Conservation (phyloP, 2,113 vertebrate genomes). For the Rhombomys opimus region DNA sequence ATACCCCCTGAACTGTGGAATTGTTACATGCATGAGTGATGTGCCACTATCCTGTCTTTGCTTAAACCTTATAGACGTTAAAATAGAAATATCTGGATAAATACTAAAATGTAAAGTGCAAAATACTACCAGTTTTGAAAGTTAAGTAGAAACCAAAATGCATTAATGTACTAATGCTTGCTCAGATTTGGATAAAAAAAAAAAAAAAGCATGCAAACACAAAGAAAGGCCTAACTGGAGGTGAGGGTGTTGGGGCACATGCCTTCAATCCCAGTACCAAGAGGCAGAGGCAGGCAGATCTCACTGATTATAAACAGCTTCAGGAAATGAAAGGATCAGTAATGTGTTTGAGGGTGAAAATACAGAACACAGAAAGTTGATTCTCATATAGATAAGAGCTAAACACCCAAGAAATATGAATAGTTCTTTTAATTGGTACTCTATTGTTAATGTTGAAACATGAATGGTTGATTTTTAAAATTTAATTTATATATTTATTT, state of each 20-base stretch:
- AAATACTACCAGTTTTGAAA: slow-evolving; percentile 17
- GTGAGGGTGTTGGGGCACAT: background rate
- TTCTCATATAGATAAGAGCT: slow-evolving; percentile 49
- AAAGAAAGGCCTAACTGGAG: slow-evolving; percentile 1
- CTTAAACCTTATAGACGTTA: slow-evolving; percentile 33
- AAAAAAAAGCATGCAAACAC: slow-evolving; percentile 26
- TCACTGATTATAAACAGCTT: slow-evolving; percentile 53
- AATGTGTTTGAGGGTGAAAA: slow-evolving; percentile 50
- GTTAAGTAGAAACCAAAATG: background rate
- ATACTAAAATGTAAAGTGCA: background rate
- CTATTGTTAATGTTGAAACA: background rate
- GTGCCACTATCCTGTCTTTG: background rate
- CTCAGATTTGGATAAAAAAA: slow-evolving; percentile 28
- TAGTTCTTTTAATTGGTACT: background rate
- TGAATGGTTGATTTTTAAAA: no score
- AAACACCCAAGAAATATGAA: background rate
- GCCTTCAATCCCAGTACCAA: background rate
- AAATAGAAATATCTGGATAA: background rate
- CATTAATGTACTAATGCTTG: background rate
- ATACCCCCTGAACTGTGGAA: background rate
- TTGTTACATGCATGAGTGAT: background rate
- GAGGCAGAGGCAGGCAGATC: background rate
- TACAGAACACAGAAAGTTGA: slow-evolving; percentile 38
- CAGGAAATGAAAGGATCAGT: slow-evolving; percentile 46
- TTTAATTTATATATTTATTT: no score